phyloP scores from a whole-genome alignment of 2,888 invertebrate genomes.

The Parasteatoda lunata region DNA sequence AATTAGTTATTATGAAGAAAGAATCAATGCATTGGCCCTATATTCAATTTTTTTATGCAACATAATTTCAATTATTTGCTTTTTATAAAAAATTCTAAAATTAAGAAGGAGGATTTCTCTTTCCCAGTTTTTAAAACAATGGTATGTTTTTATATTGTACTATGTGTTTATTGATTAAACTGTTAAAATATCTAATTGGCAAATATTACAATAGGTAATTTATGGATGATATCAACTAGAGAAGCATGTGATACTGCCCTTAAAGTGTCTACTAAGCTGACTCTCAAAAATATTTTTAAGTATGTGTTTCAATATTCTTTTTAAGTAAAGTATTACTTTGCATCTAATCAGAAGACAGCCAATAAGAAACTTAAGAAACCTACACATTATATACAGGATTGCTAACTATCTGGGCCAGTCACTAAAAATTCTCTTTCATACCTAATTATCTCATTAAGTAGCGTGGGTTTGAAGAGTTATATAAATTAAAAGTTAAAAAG shows the following conservation, averaged over 20 bases:
- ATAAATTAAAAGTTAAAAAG: too few species aligned
- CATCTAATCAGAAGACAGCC: too few species aligned
- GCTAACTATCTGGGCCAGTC: too few species aligned
- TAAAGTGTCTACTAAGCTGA: slow-evolving; percentile 30
- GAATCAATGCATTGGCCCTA: too few species aligned
- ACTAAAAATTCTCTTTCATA: too few species aligned
- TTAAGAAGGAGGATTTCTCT: background rate
- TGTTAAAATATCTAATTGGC: background rate
- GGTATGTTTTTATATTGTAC: background rate
- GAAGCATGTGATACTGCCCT: slow-evolving; percentile 39
- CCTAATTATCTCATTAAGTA: too few species aligned
- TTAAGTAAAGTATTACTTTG: too few species aligned
- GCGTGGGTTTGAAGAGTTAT: too few species aligned
- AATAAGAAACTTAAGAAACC: too few species aligned
- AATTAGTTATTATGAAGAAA: too few species aligned
- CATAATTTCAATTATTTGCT: background rate
- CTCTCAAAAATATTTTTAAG: slow-evolving; percentile 50
- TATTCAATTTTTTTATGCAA: background rate
- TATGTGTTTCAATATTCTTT: background rate
- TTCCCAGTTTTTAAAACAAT: background rate
- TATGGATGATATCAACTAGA: slow-evolving; percentile 51
- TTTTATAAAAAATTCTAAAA: background rate
- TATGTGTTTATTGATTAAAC: background rate
- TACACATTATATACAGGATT: too few species aligned
- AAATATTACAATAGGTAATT: slow-evolving; percentile 30